Evolutionary conservation across 2,888 invertebrate species (phyloP), one percentile per base, ranked within the genome.

Genomic region (Cerceris ruficornis): DNA sequence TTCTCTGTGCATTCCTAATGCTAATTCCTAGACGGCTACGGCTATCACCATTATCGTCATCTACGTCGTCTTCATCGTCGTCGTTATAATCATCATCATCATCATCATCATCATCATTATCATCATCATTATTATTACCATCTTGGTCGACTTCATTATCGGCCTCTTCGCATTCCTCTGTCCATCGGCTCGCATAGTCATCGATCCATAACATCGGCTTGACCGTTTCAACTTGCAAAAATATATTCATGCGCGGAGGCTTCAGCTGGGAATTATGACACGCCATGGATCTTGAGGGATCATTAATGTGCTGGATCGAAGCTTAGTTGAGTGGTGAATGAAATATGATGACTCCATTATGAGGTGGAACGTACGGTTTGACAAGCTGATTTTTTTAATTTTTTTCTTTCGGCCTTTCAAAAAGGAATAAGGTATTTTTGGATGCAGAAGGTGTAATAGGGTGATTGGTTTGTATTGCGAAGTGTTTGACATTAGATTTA

Each of bases 41-140:
- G 14, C 65, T 70, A 70, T 65, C 65, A 11, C 59, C 49, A 70
- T 70, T 60, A 70, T 70, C 52, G 13, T 61, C 68, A 66, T 59
- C 52, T 52, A n/a, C 15, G n/a, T 60, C 41, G 7, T 66, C 59
- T 15, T 72, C 65, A 2, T 64, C 58, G 15, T 49, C 43, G 8
- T 17, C 41, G 39, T 57, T 61, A n/a, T n/a, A n/a, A n/a, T 28
- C 28, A 4, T 28, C 4, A 28, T 28, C 1, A 58, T 11, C 61
- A 11, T 50, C 17, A 50, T 57, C 43, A 50, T 61, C n/a, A 65
- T 70, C 17, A 64, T 49, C 55, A 62, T 61, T 60, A 61, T 11
- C 64, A 7, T 55, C 15, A 55, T 60, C 49, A 55, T 64, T n/a
- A 59, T 70, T 41, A 64, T 42, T 57, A 8, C 55, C 13, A 13